Conservation (phyloP, 2,888 invertebrate species). For the Mantis religiosa region DNA sequence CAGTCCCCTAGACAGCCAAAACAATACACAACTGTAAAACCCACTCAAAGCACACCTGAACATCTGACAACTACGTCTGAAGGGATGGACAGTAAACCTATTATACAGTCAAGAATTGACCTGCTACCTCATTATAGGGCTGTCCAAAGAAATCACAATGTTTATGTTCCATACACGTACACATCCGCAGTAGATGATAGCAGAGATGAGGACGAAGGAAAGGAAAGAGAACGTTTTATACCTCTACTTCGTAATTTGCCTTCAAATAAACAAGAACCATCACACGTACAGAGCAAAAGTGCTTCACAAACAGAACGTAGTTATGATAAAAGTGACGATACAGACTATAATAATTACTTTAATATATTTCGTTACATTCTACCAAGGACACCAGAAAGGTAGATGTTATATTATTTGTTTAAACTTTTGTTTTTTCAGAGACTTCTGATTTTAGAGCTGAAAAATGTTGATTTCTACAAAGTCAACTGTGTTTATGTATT, state of each 20-base stretch:
- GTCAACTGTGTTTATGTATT: too few species aligned
- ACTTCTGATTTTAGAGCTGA: too few species aligned
- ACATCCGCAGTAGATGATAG: background rate
- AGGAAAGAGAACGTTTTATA: background rate
- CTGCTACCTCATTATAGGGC: background rate
- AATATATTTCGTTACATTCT: background rate
- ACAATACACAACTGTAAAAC: background rate
- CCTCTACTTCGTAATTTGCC: background rate
- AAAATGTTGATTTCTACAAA: too few species aligned
- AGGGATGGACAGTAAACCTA: background rate
- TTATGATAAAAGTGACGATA: background rate
- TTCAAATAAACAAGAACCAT: background rate
- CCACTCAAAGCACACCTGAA: background rate
- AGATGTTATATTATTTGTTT: background rate
- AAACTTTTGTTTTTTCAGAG: background rate
- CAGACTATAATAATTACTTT: background rate
- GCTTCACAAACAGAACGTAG: background rate
- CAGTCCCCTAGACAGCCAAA: background rate
- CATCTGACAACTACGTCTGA: background rate
- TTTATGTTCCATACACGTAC: background rate
- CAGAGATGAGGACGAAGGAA: background rate
- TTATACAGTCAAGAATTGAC: background rate
- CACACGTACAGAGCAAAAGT: background rate
- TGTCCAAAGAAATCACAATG: background rate
- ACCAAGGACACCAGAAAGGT: background rate